Percentiles rank a stretch among this genome's conserved stretches.
These are phyloP conservation scores for Tetranychus piercei DNA, from an alignment of 2,888 invertebrate species.

Conservation along the genomic window DNA sequence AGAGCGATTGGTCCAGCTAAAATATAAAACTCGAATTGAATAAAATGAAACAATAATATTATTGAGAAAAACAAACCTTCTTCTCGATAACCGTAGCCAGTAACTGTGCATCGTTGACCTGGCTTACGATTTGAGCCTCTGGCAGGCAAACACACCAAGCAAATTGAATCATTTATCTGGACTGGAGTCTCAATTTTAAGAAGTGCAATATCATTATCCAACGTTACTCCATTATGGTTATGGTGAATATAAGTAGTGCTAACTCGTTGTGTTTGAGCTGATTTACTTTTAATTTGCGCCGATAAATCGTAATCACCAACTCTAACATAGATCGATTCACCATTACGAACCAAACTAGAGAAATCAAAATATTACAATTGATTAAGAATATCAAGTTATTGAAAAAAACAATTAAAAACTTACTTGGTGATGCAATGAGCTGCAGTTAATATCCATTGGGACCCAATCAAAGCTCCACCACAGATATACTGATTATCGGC, in stretches of 20 bases:
- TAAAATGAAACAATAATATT: neutral
- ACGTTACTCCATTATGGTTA: constrained; percentile 80
- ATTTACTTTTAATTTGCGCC: constrained; percentile 65
- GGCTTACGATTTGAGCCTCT: constrained; percentile 61
- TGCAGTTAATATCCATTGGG: constrained; percentile 81
- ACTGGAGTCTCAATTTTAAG: constrained; percentile 41
- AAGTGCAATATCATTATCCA: constrained; percentile 82
- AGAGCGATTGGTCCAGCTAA: constrained; percentile 74
- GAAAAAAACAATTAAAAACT: constrained; percentile 25
- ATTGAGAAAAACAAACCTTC: constrained; percentile 46
- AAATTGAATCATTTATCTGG: constrained; percentile 24
- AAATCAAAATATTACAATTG: neutral
- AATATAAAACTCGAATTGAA: neutral
- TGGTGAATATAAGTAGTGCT: constrained; percentile 87
- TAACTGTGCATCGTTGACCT: constrained; percentile 69
- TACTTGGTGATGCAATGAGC: constrained; percentile 86
- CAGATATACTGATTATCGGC: constrained; percentile 80
- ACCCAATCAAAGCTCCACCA: constrained; percentile 77
- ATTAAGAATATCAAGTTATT: neutral
- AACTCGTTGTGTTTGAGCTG: constrained; percentile 47
- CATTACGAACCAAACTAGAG: constrained; percentile 67
- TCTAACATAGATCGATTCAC: constrained; percentile 76
- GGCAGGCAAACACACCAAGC: constrained; percentile 59
- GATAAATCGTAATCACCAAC: constrained; percentile 83
- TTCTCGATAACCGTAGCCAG: constrained; percentile 86